Percentiles rank a stretch among this genome's conserved stretches.
Evolutionary conservation across 2,888 invertebrate species (phyloP).

Genomic region (Plebejus argus): DNA sequence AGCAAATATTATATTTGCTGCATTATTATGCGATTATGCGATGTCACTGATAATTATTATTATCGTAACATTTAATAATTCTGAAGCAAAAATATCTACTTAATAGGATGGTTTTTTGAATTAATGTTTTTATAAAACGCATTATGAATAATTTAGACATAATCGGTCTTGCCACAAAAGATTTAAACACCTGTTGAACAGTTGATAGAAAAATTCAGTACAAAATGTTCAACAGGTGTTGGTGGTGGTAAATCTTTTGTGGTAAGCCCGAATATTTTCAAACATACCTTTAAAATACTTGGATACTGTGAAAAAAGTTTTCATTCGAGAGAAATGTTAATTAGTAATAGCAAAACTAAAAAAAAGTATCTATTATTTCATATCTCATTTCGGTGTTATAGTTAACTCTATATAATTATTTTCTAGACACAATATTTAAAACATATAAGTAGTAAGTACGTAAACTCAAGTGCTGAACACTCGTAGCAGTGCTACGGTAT

Average conservation of each 20-base stretch:
- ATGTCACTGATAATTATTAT: neutral
- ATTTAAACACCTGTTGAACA: too few relatives aligned
- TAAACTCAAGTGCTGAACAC: neutral
- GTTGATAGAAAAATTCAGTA: too few relatives aligned
- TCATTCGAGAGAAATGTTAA: neutral
- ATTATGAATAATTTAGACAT: too few relatives aligned
- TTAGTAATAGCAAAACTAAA: neutral
- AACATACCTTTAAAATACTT: neutral
- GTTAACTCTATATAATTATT: too few relatives aligned
- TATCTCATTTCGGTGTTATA: too few relatives aligned
- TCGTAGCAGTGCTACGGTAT: neutral
- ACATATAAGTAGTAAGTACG: too few relatives aligned
- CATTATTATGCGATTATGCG: neutral
- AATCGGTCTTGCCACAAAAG: too few relatives aligned
- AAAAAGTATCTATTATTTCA: too few relatives aligned
- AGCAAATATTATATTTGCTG: too few relatives aligned
- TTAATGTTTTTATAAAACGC: neutral
- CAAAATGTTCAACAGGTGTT: too few relatives aligned
- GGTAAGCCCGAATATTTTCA: conserved; percentile 5
- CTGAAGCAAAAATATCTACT: neutral
- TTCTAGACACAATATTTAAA: too few relatives aligned
- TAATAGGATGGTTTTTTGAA: neutral
- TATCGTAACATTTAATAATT: neutral
- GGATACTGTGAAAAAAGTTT: neutral
- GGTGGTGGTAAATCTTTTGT: too few relatives aligned